A percentile compares a stretch with the other conserved stretches of the same genome.
Conservation (phyloP, 2,797 vertebrate species). For the Sebastes wilsoni region DNA sequence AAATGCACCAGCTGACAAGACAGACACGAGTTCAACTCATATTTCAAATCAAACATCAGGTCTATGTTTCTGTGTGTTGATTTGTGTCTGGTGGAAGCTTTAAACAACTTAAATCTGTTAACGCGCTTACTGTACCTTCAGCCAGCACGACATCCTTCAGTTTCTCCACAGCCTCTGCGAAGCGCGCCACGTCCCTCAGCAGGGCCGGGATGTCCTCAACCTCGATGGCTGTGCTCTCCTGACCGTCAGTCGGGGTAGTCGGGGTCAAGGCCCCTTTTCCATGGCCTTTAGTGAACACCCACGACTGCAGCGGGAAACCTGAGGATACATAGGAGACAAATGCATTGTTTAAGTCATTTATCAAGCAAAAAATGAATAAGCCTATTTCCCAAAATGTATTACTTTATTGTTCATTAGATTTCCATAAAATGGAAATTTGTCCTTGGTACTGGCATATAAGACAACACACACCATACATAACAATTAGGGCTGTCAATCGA, state of each 20-base stretch:
- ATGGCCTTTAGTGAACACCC: constrained; percentile 84
- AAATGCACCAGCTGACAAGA: not conserved
- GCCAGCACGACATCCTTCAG: constrained; percentile 91
- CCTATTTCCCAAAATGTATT: too few species aligned
- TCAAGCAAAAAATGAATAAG: too few species aligned
- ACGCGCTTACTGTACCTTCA: constrained; percentile 82
- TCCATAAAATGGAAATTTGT: too few species aligned
- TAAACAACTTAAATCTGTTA: not conserved
- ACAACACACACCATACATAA: too few species aligned
- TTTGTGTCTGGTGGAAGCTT: not conserved
- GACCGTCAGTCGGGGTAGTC: constrained; percentile 75
- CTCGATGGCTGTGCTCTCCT: constrained; percentile 83
- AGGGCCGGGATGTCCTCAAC: constrained; percentile 92
- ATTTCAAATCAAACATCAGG: not conserved
- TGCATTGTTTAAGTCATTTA: not conserved
- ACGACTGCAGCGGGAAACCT: constrained; percentile 89
- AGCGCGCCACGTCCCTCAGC: constrained; percentile 88
- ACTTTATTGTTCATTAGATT: too few species aligned
- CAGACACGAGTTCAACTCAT: not conserved
- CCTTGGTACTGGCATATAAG: too few species aligned
- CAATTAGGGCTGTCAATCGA: too few species aligned
- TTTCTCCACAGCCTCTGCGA: constrained; percentile 93
- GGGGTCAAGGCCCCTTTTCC: constrained; percentile 79
- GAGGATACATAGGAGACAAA: not conserved
- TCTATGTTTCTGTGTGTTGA: not conserved